Evolutionary conservation across 2,797 vertebrate genomes (phyloP).

Genomic region (Pangasius djambal): DNA sequence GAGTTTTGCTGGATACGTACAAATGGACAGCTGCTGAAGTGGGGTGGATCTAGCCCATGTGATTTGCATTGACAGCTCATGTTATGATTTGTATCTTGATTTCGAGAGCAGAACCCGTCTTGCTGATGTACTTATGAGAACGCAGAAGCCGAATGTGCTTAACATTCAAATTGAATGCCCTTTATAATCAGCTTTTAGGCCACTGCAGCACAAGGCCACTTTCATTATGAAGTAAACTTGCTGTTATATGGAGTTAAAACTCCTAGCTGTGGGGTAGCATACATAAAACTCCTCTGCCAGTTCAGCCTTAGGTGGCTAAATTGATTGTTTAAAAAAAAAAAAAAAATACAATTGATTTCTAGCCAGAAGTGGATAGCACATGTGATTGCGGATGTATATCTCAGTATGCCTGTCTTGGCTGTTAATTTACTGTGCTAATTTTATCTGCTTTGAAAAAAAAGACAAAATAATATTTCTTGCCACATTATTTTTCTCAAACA

Average conservation of each 20-base stretch:
- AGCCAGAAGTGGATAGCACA: neutral
- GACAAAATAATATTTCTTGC: neutral
- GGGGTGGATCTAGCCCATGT: neutral
- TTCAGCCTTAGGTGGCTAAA: constrained; percentile 23
- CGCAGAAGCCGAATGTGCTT: neutral
- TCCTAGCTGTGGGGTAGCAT: constrained; percentile 8
- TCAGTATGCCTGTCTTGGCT: neutral
- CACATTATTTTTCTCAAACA: neutral
- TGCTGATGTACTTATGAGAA: constrained; percentile 31
- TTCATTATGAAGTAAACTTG: constrained; percentile 31
- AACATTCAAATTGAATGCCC: neutral
- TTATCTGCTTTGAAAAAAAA: neutral
- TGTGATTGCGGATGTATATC: constrained; percentile 19
- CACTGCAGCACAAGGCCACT: constrained; percentile 17
- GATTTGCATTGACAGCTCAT: constrained; percentile 17
- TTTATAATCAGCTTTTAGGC: constrained; percentile 26
- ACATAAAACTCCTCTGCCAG: constrained; percentile 16
- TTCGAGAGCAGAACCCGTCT: constrained; percentile 10
- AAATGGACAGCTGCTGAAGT: constrained; percentile 20
- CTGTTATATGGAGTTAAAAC: constrained; percentile 19
- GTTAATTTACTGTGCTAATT: constrained; percentile 21
- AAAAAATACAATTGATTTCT: constrained; percentile 13
- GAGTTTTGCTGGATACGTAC: neutral
- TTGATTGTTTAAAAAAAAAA: neutral
- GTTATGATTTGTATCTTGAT: constrained; percentile 10